Evolutionary conservation across 2,113 vertebrate species (phyloP).

Genomic region (Psittacara wagleri): DNA sequence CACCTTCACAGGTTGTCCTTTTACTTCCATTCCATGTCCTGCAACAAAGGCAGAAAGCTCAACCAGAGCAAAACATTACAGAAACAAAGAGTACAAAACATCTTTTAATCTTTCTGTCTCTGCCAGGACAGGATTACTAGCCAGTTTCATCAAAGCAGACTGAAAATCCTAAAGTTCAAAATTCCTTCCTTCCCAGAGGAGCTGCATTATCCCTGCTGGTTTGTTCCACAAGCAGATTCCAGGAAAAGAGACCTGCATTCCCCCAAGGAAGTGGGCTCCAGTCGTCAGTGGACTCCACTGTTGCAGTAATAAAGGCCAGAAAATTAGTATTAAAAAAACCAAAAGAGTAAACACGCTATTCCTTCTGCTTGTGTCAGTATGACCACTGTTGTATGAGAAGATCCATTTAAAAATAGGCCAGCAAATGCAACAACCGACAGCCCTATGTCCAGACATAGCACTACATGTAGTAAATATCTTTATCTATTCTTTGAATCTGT

Average conservation of each 20-base stretch:
- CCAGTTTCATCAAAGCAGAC: background rate
- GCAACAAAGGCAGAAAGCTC: background rate
- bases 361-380: background rate
- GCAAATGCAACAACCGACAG: background rate
- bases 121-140: background rate
- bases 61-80: background rate
- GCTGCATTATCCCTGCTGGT: rapidly evolving
- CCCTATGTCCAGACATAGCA: background rate
- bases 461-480: background rate
- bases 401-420: background rate
- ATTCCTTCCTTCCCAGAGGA: background rate
- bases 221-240: background rate
- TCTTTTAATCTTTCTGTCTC: background rate
- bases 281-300: background rate
- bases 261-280: rapidly evolving
- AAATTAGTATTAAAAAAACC: background rate
- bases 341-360: background rate
- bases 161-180: background rate
- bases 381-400: background rate
- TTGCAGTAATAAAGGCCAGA: background rate
- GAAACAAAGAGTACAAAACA: background rate
- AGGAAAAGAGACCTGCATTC: background rate
- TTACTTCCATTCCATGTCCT: background rate
- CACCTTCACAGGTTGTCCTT: background rate
- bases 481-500: background rate